Evolutionary conservation across 2,113 vertebrate genomes (phyloP), one percentile per base, ranked within the genome.

Genomic region (Datnioides undecimradiatus): DNA sequence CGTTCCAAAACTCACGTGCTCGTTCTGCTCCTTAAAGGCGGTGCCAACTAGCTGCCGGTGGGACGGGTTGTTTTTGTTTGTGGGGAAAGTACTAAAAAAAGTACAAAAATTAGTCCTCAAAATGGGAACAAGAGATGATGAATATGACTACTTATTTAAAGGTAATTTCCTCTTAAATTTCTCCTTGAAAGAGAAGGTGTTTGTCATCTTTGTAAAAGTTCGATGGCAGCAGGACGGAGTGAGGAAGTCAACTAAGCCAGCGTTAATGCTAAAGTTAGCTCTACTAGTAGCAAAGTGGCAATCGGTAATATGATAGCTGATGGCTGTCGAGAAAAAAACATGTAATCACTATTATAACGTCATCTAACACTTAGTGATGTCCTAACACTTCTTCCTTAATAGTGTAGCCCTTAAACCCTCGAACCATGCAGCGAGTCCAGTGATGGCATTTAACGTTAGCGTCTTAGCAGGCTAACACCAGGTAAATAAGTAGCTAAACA

Each of bases 141-240:
- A 95, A 80, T 95, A 95, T 60, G 94, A 95, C 86, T 95, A 95
- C 86, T 83, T 95, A 80, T 95, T 95, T 70, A 95, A 95, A 95
- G 94, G 95, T 95, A 86, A 86, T 54, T 38, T 54, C 10, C 29
- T 12, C 0, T 38, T 8, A 17, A 21, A 16, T n/a, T n/a, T n/a
- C n/a, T n/a, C n/a, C n/a, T n/a, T 14, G 0, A 49, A 23, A 21
- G 68, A 58, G 38, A 62, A 58, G 9, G 11, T 13, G 29, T 12
- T 38, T 7, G n/a, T 25, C 17, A 9, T 25, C 16, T 66, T 66
- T 31, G 27, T 45, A 12, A 66, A 55, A 63, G 52, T 62, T 69
- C 27, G 36, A 4, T 46, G 43, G 38, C 82, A 67, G 57, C 41
- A 25, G 57, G 1, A 33, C 43, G 43, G 48, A 71, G 51, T 73